phyloP scores from a whole-genome alignment of 2,888 invertebrate species.

The Acanthococcus lagerstroemiae region DNA sequence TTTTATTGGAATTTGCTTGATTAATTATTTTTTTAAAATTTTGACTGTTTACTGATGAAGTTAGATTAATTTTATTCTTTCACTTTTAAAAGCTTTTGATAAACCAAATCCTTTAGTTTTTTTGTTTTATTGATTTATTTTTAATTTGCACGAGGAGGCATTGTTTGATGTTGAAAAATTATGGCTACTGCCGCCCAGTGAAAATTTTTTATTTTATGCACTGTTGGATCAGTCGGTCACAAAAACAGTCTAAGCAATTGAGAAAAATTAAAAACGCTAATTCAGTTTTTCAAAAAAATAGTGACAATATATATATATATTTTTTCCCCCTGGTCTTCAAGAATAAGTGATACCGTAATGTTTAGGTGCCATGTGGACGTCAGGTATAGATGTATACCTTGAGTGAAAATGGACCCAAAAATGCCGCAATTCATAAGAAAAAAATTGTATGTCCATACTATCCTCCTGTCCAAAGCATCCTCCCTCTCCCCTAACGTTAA shows the following conservation, averaged over 20 bases:
- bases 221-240: background rate
- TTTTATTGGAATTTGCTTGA: too few species aligned
- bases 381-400: background rate
- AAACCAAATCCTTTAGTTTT: too few species aligned
- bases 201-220: background rate
- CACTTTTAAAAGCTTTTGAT: too few species aligned
- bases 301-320: background rate
- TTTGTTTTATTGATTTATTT: too few species aligned
- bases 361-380: background rate
- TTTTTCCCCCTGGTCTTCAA: background rate
- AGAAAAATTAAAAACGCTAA: background rate
- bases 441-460: constrained; percentile 3
- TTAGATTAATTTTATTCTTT: too few species aligned
- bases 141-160: too few species aligned
- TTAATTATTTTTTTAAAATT: too few species aligned
- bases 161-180: background rate
- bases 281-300: background rate
- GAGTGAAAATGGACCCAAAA: background rate
- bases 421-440: background rate
- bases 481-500: constrained; percentile 3
- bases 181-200: background rate
- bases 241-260: background rate
- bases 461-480: constrained; percentile 6
- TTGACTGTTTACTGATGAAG: too few species aligned
- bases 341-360: background rate